phyloP scores from a whole-genome alignment of 1,140 invertebrate species.

The Vanessa tameamea region DNA sequence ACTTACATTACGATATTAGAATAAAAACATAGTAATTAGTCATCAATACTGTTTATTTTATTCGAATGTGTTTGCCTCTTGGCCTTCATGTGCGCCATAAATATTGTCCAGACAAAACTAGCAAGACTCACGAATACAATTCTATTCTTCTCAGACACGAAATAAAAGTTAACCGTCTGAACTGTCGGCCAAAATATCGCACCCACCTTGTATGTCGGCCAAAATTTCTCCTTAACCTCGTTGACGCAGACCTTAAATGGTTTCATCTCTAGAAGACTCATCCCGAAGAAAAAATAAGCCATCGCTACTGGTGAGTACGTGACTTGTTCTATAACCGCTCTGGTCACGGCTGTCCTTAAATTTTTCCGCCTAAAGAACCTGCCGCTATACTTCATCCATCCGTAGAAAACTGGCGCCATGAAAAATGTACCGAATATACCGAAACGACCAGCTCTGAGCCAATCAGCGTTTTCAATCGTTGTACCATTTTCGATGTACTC shows the following conservation, averaged over 20 bases:
- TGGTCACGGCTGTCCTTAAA: conserved; percentile 49
- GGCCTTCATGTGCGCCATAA: conserved; percentile 91
- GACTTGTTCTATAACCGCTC: conserved; percentile 88
- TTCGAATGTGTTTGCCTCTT: conserved; percentile 69
- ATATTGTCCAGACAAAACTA: conserved; percentile 91
- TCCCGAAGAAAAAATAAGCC: conserved; percentile 90
- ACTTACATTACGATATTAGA: no score
- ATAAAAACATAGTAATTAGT: no score
- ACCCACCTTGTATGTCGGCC: conserved; percentile 88
- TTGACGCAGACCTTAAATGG: conserved; percentile 83
- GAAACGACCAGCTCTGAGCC: conserved; percentile 53
- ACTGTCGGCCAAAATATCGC: conserved; percentile 86
- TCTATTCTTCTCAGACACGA: conserved; percentile 89
- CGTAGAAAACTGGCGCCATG: conserved; percentile 69
- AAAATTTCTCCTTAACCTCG: conserved; percentile 89
- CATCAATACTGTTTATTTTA: not conserved
- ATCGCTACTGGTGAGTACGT: conserved; percentile 89
- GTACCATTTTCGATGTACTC: conserved; percentile 79
- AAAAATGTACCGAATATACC: conserved; percentile 66
- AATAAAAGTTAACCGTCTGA: conserved; percentile 90
- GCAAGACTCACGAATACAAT: conserved; percentile 90
- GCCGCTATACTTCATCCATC: conserved; percentile 64
- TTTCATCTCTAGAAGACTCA: conserved; percentile 88
- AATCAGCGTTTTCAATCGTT: conserved; percentile 47
- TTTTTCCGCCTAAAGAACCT: conserved; percentile 55